phyloP scores from a whole-genome alignment of 2,797 vertebrate genomes.

The Amniataba percoides region DNA sequence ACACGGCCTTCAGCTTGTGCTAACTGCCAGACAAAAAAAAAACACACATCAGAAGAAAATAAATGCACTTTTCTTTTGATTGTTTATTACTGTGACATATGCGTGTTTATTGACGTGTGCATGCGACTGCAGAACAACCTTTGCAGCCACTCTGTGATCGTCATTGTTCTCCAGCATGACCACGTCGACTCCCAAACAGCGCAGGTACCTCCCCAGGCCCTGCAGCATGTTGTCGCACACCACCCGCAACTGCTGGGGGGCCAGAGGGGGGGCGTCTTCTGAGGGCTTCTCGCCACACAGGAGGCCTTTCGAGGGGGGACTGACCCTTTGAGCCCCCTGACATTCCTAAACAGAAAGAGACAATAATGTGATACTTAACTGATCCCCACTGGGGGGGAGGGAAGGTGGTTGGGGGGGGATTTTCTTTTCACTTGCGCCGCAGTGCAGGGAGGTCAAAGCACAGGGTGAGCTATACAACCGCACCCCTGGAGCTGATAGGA shows the following conservation, averaged over 20 bases:
- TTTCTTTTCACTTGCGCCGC: conserved; percentile 78
- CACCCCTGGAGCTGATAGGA: conserved; percentile 74
- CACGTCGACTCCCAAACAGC: conserved; percentile 90
- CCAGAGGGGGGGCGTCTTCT: conserved; percentile 50
- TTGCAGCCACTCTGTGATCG: conserved; percentile 89
- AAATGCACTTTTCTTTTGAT: background rate
- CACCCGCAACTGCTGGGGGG: conserved; percentile 86
- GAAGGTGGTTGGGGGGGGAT: conserved; percentile 46
- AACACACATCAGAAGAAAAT: conserved; percentile 19
- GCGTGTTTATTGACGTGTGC: background rate
- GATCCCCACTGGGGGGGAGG: conserved; percentile 72
- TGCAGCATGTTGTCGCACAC: conserved; percentile 95
- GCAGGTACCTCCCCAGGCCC: conserved; percentile 90
- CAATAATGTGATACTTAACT: conserved; percentile 82
- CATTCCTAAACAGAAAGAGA: conserved; percentile 81
- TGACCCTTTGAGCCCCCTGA: conserved; percentile 79
- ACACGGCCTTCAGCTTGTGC: conserved; percentile 88
- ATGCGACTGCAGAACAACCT: conserved; percentile 77
- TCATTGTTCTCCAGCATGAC: conserved; percentile 86
- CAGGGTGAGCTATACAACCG: conserved; percentile 71
- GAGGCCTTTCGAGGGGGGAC: conserved; percentile 66
- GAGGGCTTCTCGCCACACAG: conserved; percentile 65
- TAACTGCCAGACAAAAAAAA: conserved; percentile 80
- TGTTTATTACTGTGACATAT: background rate
- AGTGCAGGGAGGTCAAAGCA: conserved; percentile 73